Conservation (phyloP, 2,888 invertebrate species). For the Drosophila helvetica region DNA sequence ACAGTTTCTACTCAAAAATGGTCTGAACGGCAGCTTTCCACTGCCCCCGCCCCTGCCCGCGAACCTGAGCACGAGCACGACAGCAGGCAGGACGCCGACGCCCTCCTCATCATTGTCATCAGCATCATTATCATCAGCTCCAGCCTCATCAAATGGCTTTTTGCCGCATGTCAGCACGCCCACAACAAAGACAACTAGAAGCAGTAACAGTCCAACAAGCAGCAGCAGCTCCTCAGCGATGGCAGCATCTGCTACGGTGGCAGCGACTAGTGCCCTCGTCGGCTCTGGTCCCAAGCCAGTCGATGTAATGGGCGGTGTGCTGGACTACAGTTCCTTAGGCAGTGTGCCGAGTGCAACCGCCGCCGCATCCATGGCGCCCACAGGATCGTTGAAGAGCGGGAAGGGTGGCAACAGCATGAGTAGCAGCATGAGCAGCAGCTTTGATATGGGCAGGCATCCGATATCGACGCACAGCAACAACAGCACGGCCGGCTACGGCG, state of each 20-base stretch:
- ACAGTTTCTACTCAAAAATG: conserved; percentile 80
- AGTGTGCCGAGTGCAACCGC: conserved; percentile 36
- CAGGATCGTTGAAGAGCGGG: conserved; percentile 43
- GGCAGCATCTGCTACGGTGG: conserved; percentile 63
- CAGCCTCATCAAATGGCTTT: conserved; percentile 65
- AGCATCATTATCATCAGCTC: conserved; percentile 29
- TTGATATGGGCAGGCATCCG: conserved; percentile 79
- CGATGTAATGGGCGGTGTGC: conserved; percentile 70
- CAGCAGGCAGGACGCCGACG: conserved; percentile 27
- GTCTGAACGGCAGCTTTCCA: conserved; percentile 77
- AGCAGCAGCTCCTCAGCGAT: conserved; percentile 39
- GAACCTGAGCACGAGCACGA: conserved; percentile 28
- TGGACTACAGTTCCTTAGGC: conserved; percentile 73
- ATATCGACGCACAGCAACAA: conserved; percentile 70
- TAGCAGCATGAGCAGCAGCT: conserved; percentile 54
- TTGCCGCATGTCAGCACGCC: conserved; percentile 53
- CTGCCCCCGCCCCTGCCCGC: conserved; percentile 62
- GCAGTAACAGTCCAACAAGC: conserved; percentile 41
- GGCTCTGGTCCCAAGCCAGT: conserved; percentile 51
- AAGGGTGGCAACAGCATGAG: conserved; percentile 51
- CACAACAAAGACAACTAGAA: conserved; percentile 54
- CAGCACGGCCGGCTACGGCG: conserved; percentile 75
- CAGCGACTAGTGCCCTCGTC: conserved; percentile 50
- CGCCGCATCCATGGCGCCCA: conserved; percentile 37
- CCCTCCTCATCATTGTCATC: conserved; percentile 39